Evolutionary conservation across 2,888 invertebrate species (phyloP).

Genomic region (Osedax frankpressi): DNA sequence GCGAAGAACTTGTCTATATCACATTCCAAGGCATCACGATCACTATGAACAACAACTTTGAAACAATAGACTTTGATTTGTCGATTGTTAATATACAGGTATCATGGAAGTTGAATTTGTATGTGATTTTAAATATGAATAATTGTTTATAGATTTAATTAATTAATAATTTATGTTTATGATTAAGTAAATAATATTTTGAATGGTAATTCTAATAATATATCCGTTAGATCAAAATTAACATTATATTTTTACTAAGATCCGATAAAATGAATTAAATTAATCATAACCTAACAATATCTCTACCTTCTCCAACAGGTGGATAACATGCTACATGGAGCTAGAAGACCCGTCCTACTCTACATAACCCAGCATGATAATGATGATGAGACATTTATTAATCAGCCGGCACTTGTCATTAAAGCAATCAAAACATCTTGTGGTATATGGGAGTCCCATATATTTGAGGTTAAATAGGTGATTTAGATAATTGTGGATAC

Average conservation of each 20-base stretch:
- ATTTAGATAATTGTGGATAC: no score
- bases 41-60: conserved; percentile 36
- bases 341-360: conserved; percentile 70
- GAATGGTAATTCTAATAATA: no score
- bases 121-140: no score
- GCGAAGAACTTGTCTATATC: conserved; percentile 69
- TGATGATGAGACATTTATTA: conserved; percentile 41
- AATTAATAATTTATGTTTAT: no score
- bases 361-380: conserved; percentile 37
- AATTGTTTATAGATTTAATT: no score
- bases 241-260: no score
- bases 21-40: conserved; percentile 42
- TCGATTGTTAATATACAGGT: conserved; percentile 66
- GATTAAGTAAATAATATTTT: no score
- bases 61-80: conserved; percentile 51
- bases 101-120: no score
- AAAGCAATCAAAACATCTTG: conserved; percentile 60
- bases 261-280: no score
- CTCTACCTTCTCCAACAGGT: conserved; percentile 49
- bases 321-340: conserved; percentile 74
- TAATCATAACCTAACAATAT: no score
- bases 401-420: conserved; percentile 65
- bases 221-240: no score
- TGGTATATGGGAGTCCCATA: conserved; percentile 64
- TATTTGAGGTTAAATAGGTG: conserved; percentile 61